A percentile compares a stretch with the other conserved stretches of the same genome.
These are phyloP conservation scores for Phalacrocorax aristotelis DNA, from an alignment of 2,113 vertebrate species.

Conservation along the genomic window DNA sequence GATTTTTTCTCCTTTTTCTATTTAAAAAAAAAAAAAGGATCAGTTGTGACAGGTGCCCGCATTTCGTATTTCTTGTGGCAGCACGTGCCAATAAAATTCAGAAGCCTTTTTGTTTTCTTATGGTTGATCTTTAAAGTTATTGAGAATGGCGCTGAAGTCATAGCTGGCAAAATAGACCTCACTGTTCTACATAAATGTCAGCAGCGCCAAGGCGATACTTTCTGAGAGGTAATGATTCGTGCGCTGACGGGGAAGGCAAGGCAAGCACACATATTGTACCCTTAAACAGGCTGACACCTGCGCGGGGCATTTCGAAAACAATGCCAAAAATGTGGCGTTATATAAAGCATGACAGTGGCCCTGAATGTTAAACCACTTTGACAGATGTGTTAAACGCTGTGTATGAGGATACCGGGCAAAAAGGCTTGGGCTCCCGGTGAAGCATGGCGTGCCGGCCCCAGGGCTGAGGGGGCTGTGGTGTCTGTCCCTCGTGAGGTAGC, in stretches of 20 bases:
- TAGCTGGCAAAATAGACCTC: slow-evolving; percentile 65
- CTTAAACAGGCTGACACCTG: slow-evolving; percentile 35
- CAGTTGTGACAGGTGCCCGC: slow-evolving; percentile 38
- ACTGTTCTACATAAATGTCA: slow-evolving; percentile 74
- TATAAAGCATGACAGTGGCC: background rate
- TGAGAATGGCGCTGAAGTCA: slow-evolving; percentile 58
- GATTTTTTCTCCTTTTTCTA: rapidly evolving
- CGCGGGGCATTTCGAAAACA: background rate
- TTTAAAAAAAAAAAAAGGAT: background rate
- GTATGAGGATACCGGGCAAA: rapidly evolving
- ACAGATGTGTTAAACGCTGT: background rate
- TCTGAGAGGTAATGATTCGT: background rate
- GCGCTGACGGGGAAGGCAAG: background rate
- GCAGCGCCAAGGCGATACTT: slow-evolving; percentile 27
- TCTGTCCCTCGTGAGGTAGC: background rate
- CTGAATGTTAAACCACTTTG: background rate
- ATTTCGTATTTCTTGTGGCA: slow-evolving; percentile 60
- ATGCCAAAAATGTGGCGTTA: background rate
- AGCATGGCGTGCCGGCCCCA: rapidly evolving
- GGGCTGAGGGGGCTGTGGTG: background rate
- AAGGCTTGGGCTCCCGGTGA: background rate
- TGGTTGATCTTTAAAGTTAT: slow-evolving; percentile 77
- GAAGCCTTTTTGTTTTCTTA: slow-evolving; percentile 58
- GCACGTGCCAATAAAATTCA: slow-evolving; percentile 66
- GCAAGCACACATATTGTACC: slow-evolving; percentile 7